Evolutionary conservation across 2,888 invertebrate genomes (phyloP), one percentile per base, ranked within the genome.

Genomic region (Uloborus plumipes): DNA sequence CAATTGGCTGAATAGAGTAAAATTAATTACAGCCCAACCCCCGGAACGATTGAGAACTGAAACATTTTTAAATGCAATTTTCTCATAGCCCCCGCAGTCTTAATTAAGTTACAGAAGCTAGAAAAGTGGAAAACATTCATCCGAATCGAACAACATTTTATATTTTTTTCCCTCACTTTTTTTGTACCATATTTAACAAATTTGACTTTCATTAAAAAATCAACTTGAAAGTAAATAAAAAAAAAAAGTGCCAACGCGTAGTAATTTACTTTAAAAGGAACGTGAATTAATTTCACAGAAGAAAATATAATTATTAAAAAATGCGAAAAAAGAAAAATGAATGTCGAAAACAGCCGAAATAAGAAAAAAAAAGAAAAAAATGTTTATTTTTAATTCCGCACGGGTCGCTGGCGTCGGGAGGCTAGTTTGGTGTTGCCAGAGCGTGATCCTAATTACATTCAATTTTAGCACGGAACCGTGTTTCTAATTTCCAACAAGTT

Each of bases 401-500:
- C 61, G 72, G 79, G 39, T 73, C 73, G 79, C 67, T 62, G 69
- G 79, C 61, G 73, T 73, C 66, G 61, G 49, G 62, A 61, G 76
- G 76, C 67, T 55, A 80, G 73, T 80, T 80, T 73, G 79, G 49
- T 61, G 69, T 69, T 69, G 73, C 73, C 64, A 70, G 73, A 4
- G 39, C 39, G 39, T 39, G 39, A 80, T 69, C 67, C 79, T 80
- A 80, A 80, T 80, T 80, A 80, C 67, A 80, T 80, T 80, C 69
- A 62, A 73, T 67, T 67, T 69, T 72, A 66, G 58, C 53, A 55
- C 20, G 20, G 55, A 47, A 53, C 58, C 66, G 78, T 73, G 79
- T 73, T 80, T 73, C 79, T 80, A 80, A 80, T 80, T 80, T 80
- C 73, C 73, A 61, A n/a, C 58, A 62, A 80, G 73, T 73, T 59